Base-by-base conservation (phyloP, 2,113 vertebrate species). In the Lampris incognitus region DNA sequence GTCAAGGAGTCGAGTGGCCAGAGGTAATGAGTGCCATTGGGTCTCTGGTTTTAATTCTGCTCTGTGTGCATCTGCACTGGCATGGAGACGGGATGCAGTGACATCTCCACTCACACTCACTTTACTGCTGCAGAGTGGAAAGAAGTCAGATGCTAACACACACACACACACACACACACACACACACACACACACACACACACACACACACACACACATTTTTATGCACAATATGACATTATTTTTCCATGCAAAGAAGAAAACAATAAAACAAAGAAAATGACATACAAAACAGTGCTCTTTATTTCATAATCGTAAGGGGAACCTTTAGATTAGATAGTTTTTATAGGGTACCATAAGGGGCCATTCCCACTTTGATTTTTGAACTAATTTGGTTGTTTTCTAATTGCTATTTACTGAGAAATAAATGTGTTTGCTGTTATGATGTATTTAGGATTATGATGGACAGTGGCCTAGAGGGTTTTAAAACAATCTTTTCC, bases 21-120 rank as follows among this genome's bases (percentile, higher is more conserved):
- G 9, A 69, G 62, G 68, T 58, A 68, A 64, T 61, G 72, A 10
- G 57, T 71, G 57, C 60, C 72, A 76, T 11, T n/a, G 38, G 7
- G 3, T 37, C 37, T 24, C 50, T 1, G 10, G 4, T 39, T 37
- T 60, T 72, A 79, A 59, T 71, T 37, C 48, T 62, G 61, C 56
- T 24, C 24, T 24, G 24, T 24, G 24, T 24, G 24, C 24, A 24
- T 24, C 24, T 24, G 24, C 24, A 24, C 24, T 24, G 24, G 24
- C 24, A 24, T 24, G 24, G 24, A 24, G 24, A 24, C 24, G 24
- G 24, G 24, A 24, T 24, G 24, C 24, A 24, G 24, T 24, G 24
- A 24, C 40, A 56, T 36, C 10, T 4, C 48, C 2, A 13, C 59
- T 66, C 51, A 61, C 10, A 11, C 5, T 56, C 9, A 6, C 49